Percentiles rank a stretch among this genome's conserved stretches.
phyloP scores from a whole-genome alignment of 2,113 vertebrate genomes.

The Saccopteryx leptura region DNA sequence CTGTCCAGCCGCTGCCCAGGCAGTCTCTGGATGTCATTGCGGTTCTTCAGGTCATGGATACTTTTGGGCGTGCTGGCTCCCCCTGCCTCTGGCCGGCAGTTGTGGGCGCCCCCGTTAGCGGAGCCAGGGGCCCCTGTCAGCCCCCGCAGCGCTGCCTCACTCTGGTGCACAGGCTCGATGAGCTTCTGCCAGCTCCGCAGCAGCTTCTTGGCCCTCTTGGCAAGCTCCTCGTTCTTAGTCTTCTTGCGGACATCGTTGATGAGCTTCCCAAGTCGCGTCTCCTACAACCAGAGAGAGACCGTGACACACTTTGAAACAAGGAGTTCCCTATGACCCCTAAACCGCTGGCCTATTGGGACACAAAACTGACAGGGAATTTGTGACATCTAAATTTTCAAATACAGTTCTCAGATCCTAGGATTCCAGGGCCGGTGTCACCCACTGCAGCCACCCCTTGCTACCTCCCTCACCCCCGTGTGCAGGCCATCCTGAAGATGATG shows the following conservation, averaged over 20 bases:
- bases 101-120: constrained; percentile 91
- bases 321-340: not conserved
- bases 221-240: constrained; percentile 96
- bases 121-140: constrained; percentile 90
- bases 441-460: not conserved
- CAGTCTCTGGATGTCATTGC: constrained; percentile 96
- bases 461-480: not conserved
- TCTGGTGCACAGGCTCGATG: constrained; percentile 92
- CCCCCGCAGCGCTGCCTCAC: constrained; percentile 89
- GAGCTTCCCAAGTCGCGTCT: constrained; percentile 96
- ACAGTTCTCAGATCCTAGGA: not conserved
- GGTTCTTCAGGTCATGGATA: constrained; percentile 93
- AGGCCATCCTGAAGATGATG: not conserved
- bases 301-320: not conserved
- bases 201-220: constrained; percentile 96
- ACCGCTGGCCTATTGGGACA: not conserved
- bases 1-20: constrained; percentile 95
- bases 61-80: constrained; percentile 88
- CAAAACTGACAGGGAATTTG: not conserved
- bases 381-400: not conserved
- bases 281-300: constrained; percentile 86
- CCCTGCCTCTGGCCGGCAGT: constrained; percentile 91
- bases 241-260: constrained; percentile 98
- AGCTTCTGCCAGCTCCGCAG: constrained; percentile 96
- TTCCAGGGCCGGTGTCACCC: not conserved